These are phyloP conservation scores for Stomatorhinus ivindoensis DNA, from an alignment of 2,113 vertebrate genomes.

Conservation along the genomic window DNA sequence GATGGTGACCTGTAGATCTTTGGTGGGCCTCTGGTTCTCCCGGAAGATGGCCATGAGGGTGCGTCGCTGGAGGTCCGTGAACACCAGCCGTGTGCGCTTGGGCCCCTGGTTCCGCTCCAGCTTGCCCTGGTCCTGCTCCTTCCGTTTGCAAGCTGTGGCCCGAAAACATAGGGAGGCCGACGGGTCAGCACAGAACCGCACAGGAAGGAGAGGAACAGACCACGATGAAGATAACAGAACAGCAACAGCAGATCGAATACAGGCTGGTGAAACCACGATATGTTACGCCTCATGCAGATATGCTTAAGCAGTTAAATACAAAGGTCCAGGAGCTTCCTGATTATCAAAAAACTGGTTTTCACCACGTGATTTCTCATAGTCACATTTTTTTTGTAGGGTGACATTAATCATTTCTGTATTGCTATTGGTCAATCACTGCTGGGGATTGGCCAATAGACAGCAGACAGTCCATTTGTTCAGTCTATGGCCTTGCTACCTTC, in stretches of 20 bases:
- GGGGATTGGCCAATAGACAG: not conserved
- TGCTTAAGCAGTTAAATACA: not conserved
- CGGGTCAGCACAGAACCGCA: not conserved
- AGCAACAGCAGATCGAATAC: not conserved
- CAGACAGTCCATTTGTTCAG: not conserved
- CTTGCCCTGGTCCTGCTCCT: constrained; percentile 67
- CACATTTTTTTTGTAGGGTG: not conserved
- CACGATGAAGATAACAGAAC: not conserved
- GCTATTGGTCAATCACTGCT: not conserved
- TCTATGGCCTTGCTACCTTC: not conserved
- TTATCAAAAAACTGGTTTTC: not conserved
- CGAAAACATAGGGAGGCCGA: constrained; percentile 12
- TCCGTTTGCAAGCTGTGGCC: constrained; percentile 58
- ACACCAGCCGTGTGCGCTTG: constrained; percentile 72
- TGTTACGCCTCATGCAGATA: not conserved
- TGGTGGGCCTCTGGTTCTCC: constrained; percentile 67
- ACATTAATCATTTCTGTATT: not conserved
- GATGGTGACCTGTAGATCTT: constrained; percentile 75
- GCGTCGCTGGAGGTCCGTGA: constrained; percentile 71
- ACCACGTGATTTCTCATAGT: not conserved
- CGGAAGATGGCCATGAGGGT: constrained; percentile 72
- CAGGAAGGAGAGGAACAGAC: not conserved
- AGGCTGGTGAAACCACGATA: not conserved
- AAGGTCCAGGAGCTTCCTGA: not conserved
- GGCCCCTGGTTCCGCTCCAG: constrained; percentile 70